Evolutionary conservation across 30 jellyfish, hydroid and myxozoan genomes (phyloP), one percentile per base, ranked within the genome.

Genomic region (Cassiopea xamachana): DNA sequence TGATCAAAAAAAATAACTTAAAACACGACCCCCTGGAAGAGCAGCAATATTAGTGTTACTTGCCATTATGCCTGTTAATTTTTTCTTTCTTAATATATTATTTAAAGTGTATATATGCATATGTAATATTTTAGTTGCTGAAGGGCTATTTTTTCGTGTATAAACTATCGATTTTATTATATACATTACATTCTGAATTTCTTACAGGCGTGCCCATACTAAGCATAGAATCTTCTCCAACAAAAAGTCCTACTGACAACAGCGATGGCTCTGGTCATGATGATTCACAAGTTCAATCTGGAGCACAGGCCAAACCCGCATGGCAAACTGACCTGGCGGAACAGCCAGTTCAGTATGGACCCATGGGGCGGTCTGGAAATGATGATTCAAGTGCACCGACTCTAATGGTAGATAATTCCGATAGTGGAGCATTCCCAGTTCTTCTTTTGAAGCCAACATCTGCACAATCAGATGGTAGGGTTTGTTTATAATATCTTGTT

Each of bases 191-290:
- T 10, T 55, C 12, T 55, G 64, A 3, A 14, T 14, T 4, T 17
- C 6, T 64, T 64, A 7, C 27, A 84, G 92, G 84, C 1, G 48
- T 76, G 1, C 87, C 87, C 7, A 60, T 76, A 7, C 82, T 86
- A 51, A 86, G 60, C 81, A 86, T 86, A 19, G 87, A 75, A 2
- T 67, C 87, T 1, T 75, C 73, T 1, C 67, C 93, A 1, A 60
- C 93, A 18, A 76, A 73, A 39, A 64, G 81, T 39, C 87, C 81
- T 16, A 1, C 92, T 2, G 62, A 18, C 7, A 62, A 64, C 44
- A 71, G 64, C 1, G 85, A 69, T 14, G 68, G 77, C 39, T 39
- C 64, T 3, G 76, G 69, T 69, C 44, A 69, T 48, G 90, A 49
- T n/a, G 85, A 64, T 49, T 77, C 19, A 6, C 94, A 77, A 49